Evolutionary conservation across 2,888 invertebrate genomes (phyloP).

Genomic region (Nymphalis c-album): DNA sequence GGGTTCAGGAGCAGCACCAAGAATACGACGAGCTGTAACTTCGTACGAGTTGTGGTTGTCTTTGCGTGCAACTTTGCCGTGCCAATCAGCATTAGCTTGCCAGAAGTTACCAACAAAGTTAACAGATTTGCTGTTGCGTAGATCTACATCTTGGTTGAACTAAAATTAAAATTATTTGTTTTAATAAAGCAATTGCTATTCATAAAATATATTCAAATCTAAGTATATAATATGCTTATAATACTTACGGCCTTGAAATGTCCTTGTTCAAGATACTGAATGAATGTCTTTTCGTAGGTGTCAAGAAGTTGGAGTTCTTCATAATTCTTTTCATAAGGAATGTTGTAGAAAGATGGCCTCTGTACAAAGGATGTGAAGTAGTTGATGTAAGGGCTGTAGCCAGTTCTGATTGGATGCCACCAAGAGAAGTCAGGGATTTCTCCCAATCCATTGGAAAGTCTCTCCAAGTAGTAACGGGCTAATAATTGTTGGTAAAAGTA

Average conservation of each 20-base stretch:
- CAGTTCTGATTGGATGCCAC: conserved; percentile 80
- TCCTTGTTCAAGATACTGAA: conserved; percentile 77
- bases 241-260: conserved; percentile 82
- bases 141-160: conserved; percentile 22
- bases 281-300: conserved; percentile 79
- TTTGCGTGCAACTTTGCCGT: conserved; percentile 54
- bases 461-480: conserved; percentile 86
- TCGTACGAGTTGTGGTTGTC: conserved; percentile 80
- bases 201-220: no score
- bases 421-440: conserved; percentile 83
- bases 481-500: conserved; percentile 85
- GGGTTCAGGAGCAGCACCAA: conserved; percentile 46
- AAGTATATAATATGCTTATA: no score
- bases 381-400: conserved; percentile 49
- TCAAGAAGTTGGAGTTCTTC: conserved; percentile 80
- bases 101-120: conserved; percentile 51
- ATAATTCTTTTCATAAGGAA: conserved; percentile 72
- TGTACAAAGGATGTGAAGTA: conserved; percentile 49
- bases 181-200: no score
- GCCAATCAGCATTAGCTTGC: conserved; percentile 79
- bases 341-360: conserved; percentile 77
- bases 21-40: conserved; percentile 76
- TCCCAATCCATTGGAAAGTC: conserved; percentile 83
- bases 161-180: not conserved
- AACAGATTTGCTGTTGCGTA: conserved; percentile 32